Conservation (phyloP, 2,113 vertebrate genomes). For the Lophius piscatorius region DNA sequence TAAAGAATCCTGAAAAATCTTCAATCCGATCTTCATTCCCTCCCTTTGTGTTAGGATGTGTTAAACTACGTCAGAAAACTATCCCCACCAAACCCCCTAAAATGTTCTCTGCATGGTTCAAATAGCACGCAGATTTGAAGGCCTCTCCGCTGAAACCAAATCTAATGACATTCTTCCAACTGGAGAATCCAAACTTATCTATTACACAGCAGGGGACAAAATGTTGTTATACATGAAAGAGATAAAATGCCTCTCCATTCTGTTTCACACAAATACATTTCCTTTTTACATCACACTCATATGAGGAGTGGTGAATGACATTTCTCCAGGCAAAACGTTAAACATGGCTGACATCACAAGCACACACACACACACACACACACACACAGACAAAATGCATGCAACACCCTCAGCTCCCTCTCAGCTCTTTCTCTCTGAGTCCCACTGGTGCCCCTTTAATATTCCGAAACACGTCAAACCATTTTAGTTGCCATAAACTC, state of each 20-base stretch:
- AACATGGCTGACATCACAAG: constrained; percentile 58
- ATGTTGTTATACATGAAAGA: constrained; percentile 47
- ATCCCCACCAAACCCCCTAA: not conserved
- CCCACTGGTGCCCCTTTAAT: constrained; percentile 63
- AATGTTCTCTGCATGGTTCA: not conserved
- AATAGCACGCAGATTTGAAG: constrained; percentile 16
- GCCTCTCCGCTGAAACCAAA: constrained; percentile 34
- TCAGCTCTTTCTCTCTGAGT: constrained; percentile 41
- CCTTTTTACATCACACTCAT: constrained; percentile 51
- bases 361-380: constrained; percentile 30
- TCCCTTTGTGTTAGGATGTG: not conserved
- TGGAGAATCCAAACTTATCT: constrained; percentile 26
- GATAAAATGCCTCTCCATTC: constrained; percentile 48
- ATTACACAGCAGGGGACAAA: constrained; percentile 54
- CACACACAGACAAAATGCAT: constrained; percentile 38
- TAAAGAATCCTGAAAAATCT: not conserved
- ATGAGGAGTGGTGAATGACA: constrained; percentile 56
- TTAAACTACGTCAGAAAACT: constrained; percentile 4
- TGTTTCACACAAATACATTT: constrained; percentile 42
- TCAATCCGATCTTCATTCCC: not conserved
- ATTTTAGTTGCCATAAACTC: constrained; percentile 52
- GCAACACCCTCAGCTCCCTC: constrained; percentile 42
- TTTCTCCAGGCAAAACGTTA: constrained; percentile 63
- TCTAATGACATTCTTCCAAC: constrained; percentile 43
- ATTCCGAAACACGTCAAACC: constrained; percentile 50